Evolutionary conservation across 2,888 invertebrate species (phyloP).

Genomic region (Heptascelio sp.): DNA sequence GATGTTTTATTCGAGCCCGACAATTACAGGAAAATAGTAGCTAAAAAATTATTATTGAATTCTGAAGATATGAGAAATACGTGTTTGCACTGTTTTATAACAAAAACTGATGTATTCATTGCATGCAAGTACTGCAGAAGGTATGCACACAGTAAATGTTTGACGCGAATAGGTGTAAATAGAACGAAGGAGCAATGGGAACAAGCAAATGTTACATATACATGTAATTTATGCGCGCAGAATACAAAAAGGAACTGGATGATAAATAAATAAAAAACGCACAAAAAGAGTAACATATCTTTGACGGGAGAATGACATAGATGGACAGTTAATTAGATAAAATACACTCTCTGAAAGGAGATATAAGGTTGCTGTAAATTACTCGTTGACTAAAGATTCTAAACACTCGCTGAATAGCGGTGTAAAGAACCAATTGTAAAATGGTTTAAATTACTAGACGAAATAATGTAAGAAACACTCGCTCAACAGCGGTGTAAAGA

Average conservation of each 20-base stretch:
- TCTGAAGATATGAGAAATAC: constrained; percentile 6
- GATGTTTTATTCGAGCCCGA: background rate
- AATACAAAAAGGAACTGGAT: background rate
- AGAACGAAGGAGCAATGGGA: constrained; percentile 9
- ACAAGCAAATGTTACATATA: background rate
- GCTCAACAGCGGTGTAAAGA: no score
- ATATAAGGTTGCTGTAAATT: no score
- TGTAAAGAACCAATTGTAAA: no score
- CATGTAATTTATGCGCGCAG: background rate
- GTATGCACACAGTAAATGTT: background rate
- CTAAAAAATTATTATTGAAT: background rate
- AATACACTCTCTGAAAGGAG: no score
- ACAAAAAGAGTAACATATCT: no score
- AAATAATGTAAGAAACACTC: no score
- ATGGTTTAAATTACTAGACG: no score
- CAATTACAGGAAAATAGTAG: background rate
- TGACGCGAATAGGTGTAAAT: background rate
- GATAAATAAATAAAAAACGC: background rate
- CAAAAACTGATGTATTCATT: background rate
- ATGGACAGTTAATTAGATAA: no score
- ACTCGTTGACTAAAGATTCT: no score
- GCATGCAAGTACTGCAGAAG: constrained; percentile 22
- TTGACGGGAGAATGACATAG: no score
- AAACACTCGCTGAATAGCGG: no score
- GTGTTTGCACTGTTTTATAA: constrained; percentile 10